Conservation (phyloP, 35 echinoderm and acorn worm genomes). For the Diadema setosum region DNA sequence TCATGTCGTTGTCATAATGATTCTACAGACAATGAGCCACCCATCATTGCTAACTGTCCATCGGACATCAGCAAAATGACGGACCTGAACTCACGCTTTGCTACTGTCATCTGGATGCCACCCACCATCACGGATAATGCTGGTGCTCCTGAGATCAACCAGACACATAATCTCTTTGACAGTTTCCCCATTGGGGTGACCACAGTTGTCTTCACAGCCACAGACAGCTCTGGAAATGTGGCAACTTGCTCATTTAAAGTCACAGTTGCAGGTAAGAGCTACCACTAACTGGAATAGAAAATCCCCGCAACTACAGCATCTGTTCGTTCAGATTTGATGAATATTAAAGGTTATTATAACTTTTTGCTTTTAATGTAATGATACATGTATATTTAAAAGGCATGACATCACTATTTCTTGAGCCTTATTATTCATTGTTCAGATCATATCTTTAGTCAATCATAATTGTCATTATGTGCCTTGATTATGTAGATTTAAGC, state of each 20-base stretch:
- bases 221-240: neutral
- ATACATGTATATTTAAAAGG: too few relatives aligned
- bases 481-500: too few relatives aligned
- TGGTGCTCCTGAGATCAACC: neutral
- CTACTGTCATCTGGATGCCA: neutral
- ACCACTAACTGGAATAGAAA: neutral
- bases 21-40: neutral
- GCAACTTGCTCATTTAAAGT: conserved; percentile 20
- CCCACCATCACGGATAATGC: neutral
- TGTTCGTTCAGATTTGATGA: neutral
- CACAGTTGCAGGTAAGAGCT: conserved; percentile 21
- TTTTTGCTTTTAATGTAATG: neutral
- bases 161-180: neutral
- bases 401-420: too few relatives aligned
- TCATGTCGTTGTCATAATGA: neutral
- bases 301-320: neutral
- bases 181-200: neutral
- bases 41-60: conserved; percentile 1
- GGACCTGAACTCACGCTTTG: neutral
- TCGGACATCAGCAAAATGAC: neutral
- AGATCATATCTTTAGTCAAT: too few relatives aligned
- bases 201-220: neutral
- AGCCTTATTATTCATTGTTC: too few relatives aligned
- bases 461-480: too few relatives aligned
- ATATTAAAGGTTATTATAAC: neutral